Evolutionary conservation across 2,113 vertebrate genomes (phyloP), one percentile per base, ranked within the genome.

Genomic region (Hippolais icterina): DNA sequence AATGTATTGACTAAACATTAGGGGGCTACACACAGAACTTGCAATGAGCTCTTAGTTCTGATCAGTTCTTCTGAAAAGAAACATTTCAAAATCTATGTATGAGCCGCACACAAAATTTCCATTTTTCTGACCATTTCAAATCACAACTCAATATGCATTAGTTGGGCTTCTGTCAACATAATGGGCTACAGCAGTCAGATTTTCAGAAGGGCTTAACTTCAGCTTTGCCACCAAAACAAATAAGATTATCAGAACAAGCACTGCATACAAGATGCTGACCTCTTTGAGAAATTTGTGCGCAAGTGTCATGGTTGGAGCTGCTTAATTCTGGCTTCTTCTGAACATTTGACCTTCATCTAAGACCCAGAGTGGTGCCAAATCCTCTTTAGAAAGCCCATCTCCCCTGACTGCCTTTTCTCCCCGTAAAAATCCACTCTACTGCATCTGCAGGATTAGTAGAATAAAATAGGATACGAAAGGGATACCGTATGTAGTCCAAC

Each of bases 171-270:
- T 91, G 87, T 93, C 91, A 91, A 41, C 44, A 20, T 54, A 90
- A 93, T 90, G 92, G 91, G 86, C 76, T 83, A 66, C 87, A 89
- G 91, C 61, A 84, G 53, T 64, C 44, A 71, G 70, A 76, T 87
- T 84, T 89, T 80, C 74, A 80, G 74, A 85, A 80, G 39, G 50
- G 91, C 53, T 96, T 87, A 94, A 49, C 84, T 87, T 85, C 50
- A 49, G 50, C 75, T 96, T 72, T 93, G 81, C 59, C 54, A 94
- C 75, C 92, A 92, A 94, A 96, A 61, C 90, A 88, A 96, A 93
- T 83, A 56, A 90, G 85, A 94, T 97, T 96, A 95, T 46, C 49
- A 57, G 85, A 90, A 69, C 53, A 84, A 82, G 57, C 11, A 22
- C 65, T 71, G 74, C 77, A 87, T 65, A 49, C n/a, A 94, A 94